Evolutionary conservation across 2,797 vertebrate genomes (phyloP), one percentile per base, ranked within the genome.

Genomic region (Spea hammondii): DNA sequence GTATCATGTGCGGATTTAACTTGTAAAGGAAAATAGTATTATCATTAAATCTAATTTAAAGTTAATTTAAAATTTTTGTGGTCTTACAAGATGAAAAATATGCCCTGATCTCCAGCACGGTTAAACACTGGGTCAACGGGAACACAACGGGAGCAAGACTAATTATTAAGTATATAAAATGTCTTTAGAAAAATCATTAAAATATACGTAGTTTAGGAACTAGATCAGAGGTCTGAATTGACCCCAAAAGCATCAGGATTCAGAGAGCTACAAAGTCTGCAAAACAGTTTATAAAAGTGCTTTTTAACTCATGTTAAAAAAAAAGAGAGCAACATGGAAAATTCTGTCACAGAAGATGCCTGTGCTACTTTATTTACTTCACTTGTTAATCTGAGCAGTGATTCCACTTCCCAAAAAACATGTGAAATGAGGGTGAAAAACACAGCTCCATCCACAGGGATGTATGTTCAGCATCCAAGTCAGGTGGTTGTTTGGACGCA

Each of bases 401-500:
- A 75, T 79, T 79, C 78, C 66, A 55, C 50, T 72, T 65, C 65
- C 74, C 76, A 54, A 44, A 71, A 78, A 77, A 48, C 79, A 74
- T 53, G 8, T 59, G 9, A 5, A 32, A 54, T 13, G 0, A 4
- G 80, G 79, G 74, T 32, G 65, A 78, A 0, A 48, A 48, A 70
- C 64, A 79, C 70, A 13, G n/a, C 14, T 50, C 46, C 55, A 65
- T 77, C 65, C 65, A 74, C 47, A 4, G 47, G 32, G 9, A 51
- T 1, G 57, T 74, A 77, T 84, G 70, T 77, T 78, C 84, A 86
- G 87, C 71, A 83, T 83, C 70, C 0, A 76, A 83, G 81, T 84
- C 83, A 82, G 72, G 82, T 62, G 76, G 84, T 60, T 83, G 55
- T 84, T 84, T 82, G 70, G 81, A 84, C 80, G 65, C 74, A 82